Conservation (phyloP, 2,888 invertebrate genomes). For the Halocaridina rubra region DNA sequence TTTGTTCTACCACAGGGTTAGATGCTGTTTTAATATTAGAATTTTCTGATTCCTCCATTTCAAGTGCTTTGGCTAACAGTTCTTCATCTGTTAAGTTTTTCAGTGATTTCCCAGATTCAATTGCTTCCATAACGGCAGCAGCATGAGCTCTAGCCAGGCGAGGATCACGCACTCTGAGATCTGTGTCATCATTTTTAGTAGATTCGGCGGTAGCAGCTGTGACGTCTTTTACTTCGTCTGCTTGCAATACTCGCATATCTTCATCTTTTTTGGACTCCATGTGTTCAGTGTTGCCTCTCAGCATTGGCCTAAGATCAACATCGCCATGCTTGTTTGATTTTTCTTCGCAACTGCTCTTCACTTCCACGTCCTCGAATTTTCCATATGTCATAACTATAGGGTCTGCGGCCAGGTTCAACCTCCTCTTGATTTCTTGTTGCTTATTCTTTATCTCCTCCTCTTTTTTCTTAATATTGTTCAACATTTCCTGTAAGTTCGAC, state of each 20-base stretch:
- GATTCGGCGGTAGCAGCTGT: background rate
- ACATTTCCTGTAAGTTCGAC: conserved; percentile 59
- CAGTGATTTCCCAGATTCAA: conserved; percentile 25
- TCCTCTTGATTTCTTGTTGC: conserved; percentile 55
- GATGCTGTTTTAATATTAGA: background rate
- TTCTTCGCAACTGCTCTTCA: background rate
- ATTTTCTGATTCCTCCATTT: conserved; percentile 31
- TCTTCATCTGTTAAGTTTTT: conserved; percentile 54
- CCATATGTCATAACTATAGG: conserved; percentile 53
- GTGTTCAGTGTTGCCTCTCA: conserved; percentile 11
- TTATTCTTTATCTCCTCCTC: conserved; percentile 58
- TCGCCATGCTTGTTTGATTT: conserved; percentile 9
- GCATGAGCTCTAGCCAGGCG: conserved; percentile 45
- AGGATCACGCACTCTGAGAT: conserved; percentile 48
- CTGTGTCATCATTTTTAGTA: conserved; percentile 27
- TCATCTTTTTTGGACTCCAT: conserved; percentile 25
- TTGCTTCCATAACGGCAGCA: background rate
- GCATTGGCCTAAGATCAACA: conserved; percentile 40
- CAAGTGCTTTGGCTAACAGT: conserved; percentile 49
- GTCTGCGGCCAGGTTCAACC: conserved; percentile 42
- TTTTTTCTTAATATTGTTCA: conserved; percentile 57
- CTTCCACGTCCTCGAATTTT: conserved; percentile 35
- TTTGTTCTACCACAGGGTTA: background rate
- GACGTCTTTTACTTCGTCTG: background rate
- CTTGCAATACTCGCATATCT: conserved; percentile 30